Conservation (phyloP, 2,113 vertebrate genomes). For the Psephotus haematonotus region DNA sequence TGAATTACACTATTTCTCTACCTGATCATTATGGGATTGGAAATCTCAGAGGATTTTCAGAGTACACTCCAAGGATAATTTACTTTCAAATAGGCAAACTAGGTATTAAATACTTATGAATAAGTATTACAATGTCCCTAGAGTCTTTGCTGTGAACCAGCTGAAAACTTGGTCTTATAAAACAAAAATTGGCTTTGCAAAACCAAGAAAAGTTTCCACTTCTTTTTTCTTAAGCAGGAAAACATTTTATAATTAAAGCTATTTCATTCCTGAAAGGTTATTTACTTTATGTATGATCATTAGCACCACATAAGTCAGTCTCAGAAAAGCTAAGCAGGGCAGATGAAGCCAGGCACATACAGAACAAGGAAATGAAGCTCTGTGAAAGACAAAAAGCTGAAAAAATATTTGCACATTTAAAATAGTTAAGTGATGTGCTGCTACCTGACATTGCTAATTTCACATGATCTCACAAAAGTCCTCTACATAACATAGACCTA, state of each 20-base stretch:
- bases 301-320: neutral
- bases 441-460: neutral
- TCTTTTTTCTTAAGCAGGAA: neutral
- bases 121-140: neutral
- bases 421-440: neutral
- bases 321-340: neutral
- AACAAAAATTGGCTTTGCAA: neutral
- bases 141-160: neutral
- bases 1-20: constrained; percentile 26
- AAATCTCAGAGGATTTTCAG: constrained; percentile 31
- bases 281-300: neutral
- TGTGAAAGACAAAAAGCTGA: neutral
- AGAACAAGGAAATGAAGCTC: neutral
- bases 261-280: neutral
- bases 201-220: neutral
- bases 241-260: neutral
- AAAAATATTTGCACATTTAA: neutral
- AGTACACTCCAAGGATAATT: constrained; percentile 13
- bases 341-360: neutral
- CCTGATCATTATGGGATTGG: constrained; percentile 35
- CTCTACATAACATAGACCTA: neutral
- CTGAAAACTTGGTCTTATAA: neutral
- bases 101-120: constrained; percentile 40
- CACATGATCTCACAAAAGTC: neutral
- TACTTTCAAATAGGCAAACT: constrained; percentile 33